Conservation (phyloP, 2,113 vertebrate genomes). For the Gobio gobio region DNA sequence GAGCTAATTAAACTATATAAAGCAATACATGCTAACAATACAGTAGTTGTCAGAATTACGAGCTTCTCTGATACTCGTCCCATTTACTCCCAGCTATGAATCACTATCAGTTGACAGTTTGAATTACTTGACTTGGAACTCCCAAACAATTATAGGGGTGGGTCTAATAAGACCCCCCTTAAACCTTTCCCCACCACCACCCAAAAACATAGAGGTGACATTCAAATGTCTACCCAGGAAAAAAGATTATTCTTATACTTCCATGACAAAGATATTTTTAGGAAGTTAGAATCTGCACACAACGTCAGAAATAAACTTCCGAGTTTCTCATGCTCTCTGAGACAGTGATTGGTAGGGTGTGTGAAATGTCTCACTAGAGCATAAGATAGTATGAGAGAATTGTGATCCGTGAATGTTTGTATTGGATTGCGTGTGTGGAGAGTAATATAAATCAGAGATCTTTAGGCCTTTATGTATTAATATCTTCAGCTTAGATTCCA, state of each 20-base stretch:
- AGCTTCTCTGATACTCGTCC: slow-evolving; percentile 15
- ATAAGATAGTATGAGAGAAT: slow-evolving; percentile 46
- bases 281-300: slow-evolving; percentile 38
- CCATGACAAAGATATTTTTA: slow-evolving; percentile 47
- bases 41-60: background rate
- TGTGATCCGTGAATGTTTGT: background rate
- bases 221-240: slow-evolving; percentile 7
- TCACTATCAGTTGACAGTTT: slow-evolving; percentile 37
- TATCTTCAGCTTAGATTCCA: slow-evolving; percentile 13
- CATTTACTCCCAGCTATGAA: background rate
- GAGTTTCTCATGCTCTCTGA: slow-evolving; percentile 32
- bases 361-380: slow-evolving; percentile 35
- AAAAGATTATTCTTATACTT: slow-evolving; percentile 36
- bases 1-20: slow-evolving; percentile 5
- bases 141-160: slow-evolving; percentile 30
- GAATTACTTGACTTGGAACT: slow-evolving; percentile 26
- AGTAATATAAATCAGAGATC: background rate
- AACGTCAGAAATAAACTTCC: slow-evolving; percentile 33
- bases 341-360: background rate
- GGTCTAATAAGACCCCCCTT: slow-evolving; percentile 17
- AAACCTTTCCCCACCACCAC: background rate
- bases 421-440: background rate
- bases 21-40: background rate
- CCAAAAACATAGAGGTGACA: slow-evolving; percentile 41
- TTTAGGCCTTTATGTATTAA: background rate